phyloP scores from a whole-genome alignment of 2,113 vertebrate species.

The Alligator sinensis region DNA sequence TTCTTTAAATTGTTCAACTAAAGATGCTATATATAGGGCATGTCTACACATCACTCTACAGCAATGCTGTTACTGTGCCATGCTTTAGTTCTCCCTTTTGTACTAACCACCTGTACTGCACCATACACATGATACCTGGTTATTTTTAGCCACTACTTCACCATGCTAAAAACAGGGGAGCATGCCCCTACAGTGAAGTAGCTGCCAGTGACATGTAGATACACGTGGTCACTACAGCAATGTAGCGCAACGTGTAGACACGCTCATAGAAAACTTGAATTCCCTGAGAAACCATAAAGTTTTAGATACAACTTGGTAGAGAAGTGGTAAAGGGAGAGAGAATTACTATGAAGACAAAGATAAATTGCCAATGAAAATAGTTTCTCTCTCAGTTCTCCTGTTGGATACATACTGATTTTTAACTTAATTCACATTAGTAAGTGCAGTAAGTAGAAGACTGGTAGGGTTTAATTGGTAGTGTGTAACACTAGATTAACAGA shows the following conservation, averaged over 20 bases:
- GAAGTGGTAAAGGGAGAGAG: not conserved
- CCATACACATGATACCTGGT: too few relatives aligned
- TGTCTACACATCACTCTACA: not conserved
- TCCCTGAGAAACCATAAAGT: not conserved
- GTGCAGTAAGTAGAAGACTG: not conserved
- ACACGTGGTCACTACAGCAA: too few relatives aligned
- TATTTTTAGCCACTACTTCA: too few relatives aligned
- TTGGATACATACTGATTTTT: not conserved
- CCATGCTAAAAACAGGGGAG: too few relatives aligned
- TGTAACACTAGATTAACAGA: not conserved
- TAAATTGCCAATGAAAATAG: not conserved
- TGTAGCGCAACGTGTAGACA: too few relatives aligned
- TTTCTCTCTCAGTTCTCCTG: not conserved
- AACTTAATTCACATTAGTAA: not conserved
- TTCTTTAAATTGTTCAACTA: conserved; percentile 47
- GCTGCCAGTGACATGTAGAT: too few relatives aligned
- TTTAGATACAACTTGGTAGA: not conserved
- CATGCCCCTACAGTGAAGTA: too few relatives aligned
- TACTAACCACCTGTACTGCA: too few relatives aligned
- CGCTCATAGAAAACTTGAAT: not conserved
- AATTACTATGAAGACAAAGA: not conserved
- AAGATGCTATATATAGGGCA: not conserved
- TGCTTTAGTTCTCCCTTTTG: too few relatives aligned
- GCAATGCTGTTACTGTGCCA: not conserved
- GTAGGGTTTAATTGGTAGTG: not conserved